Conservation (phyloP, 2,888 invertebrate species). For the Lottia scabra region DNA sequence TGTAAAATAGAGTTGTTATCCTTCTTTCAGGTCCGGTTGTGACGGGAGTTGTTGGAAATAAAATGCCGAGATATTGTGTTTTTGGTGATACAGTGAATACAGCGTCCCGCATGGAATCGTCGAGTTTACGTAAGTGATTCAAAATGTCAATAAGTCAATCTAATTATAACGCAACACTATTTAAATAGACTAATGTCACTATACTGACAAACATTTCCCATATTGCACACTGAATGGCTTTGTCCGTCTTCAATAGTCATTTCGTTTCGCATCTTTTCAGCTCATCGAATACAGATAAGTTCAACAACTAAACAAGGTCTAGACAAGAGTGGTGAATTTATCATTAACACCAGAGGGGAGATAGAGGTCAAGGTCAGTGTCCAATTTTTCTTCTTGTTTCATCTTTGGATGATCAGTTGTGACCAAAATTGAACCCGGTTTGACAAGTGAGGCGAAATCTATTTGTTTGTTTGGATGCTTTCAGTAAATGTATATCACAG, state of each 20-base stretch:
- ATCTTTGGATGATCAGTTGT: too few species aligned
- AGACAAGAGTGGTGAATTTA: constrained; percentile 23
- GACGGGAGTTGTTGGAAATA: constrained; percentile 33
- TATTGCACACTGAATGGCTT: too few species aligned
- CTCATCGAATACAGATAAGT: constrained; percentile 31
- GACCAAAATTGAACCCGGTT: too few species aligned
- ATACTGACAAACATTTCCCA: too few species aligned
- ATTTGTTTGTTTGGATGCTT: too few species aligned
- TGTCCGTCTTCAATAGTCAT: too few species aligned
- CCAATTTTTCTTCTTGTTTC: too few species aligned
- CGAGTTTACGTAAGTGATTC: constrained; percentile 30
- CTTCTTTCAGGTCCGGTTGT: constrained; percentile 29
- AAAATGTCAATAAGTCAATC: not conserved
- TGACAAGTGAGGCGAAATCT: too few species aligned
- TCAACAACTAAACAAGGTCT: constrained; percentile 20
- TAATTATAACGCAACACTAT: not conserved
- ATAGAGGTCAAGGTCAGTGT: constrained; percentile 26
- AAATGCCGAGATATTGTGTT: constrained; percentile 37
- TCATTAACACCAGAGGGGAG: constrained; percentile 23
- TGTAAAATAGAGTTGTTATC: not conserved
- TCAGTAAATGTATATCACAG: too few species aligned
- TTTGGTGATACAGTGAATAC: constrained; percentile 36
- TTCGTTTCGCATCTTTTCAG: constrained; percentile 16
- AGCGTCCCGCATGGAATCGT: constrained; percentile 38
- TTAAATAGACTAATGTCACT: too few species aligned